Evolutionary conservation across 1,140 invertebrate genomes (phyloP).

Genomic region (Camponotus floridanus): DNA sequence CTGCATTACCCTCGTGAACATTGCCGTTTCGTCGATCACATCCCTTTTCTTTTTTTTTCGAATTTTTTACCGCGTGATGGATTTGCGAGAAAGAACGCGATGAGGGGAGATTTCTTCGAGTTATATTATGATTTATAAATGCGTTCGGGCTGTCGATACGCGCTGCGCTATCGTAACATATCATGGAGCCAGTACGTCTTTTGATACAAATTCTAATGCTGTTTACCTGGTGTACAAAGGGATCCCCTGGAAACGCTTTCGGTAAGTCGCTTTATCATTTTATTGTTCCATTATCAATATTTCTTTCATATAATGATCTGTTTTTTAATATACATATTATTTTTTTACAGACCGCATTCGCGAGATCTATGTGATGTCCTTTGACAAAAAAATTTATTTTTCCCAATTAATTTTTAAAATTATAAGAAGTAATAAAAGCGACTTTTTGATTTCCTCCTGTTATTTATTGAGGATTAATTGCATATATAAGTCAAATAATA

Average conservation of each 20-base stretch:
- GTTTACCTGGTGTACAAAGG: slow-evolving; percentile 78
- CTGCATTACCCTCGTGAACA: slow-evolving; percentile 77
- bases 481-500: neutral
- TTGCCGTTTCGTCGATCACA: slow-evolving; percentile 18
- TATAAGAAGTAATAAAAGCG: neutral
- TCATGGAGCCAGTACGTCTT: slow-evolving; percentile 82
- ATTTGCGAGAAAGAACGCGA: slow-evolving; percentile 76
- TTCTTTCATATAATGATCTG: neutral
- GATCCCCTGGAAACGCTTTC: slow-evolving; percentile 81
- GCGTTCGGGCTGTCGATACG: slow-evolving; percentile 73
- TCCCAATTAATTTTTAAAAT: neutral
- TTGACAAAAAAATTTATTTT: neutral
- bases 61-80: neutral
- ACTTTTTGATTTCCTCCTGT: neutral
- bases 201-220: slow-evolving; percentile 80
- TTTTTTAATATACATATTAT: neutral
- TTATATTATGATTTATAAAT: slow-evolving; percentile 82
- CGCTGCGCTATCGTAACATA: slow-evolving; percentile 82
- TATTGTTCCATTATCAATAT: neutral
- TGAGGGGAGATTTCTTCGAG: slow-evolving; percentile 78
- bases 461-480: neutral
- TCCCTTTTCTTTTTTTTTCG: neutral
- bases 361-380: neutral
- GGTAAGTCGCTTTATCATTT: slow-evolving; percentile 74
- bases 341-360: neutral